A percentile compares a stretch with the other conserved stretches of the same genome.
These are phyloP conservation scores for Phallusia fumigata DNA, from an alignment of 23 tunicate species.

Conservation along the genomic window DNA sequence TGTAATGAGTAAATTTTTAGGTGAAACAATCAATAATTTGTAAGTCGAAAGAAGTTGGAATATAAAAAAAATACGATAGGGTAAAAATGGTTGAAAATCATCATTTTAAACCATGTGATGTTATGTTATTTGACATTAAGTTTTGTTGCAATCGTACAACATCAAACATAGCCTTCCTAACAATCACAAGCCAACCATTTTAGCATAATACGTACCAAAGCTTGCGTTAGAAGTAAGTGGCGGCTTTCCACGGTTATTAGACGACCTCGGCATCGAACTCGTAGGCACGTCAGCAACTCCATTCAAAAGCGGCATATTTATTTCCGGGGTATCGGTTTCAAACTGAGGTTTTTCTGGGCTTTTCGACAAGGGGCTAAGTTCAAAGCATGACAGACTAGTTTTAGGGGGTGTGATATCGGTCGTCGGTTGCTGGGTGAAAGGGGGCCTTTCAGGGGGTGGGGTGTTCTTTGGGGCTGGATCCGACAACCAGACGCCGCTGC, in stretches of 20 bases:
- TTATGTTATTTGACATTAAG: no score
- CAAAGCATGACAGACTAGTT: not conserved
- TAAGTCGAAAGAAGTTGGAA: no score
- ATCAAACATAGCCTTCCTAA: no score
- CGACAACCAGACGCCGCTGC: constrained; percentile 3
- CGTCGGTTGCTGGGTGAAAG: not conserved
- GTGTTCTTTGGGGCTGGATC: not conserved
- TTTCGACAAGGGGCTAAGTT: not conserved
- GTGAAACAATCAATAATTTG: no score
- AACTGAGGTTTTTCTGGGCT: not conserved
- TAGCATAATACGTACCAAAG: not conserved
- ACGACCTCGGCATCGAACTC: not conserved
- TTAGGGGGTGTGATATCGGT: not conserved
- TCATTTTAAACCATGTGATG: no score
- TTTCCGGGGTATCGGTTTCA: not conserved
- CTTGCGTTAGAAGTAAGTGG: not conserved
- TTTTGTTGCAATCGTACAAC: no score
- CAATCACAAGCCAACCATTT: no score
- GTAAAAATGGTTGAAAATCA: no score
- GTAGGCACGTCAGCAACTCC: not conserved
- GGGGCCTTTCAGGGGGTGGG: not conserved
- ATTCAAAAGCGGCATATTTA: not conserved
- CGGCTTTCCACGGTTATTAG: not conserved
- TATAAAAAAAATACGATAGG: no score
- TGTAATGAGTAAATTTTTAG: no score